A percentile compares a stretch with the other conserved stretches of the same genome.
phyloP scores from a whole-genome alignment of 1,140 invertebrate species.

The Cyclina sinensis region DNA sequence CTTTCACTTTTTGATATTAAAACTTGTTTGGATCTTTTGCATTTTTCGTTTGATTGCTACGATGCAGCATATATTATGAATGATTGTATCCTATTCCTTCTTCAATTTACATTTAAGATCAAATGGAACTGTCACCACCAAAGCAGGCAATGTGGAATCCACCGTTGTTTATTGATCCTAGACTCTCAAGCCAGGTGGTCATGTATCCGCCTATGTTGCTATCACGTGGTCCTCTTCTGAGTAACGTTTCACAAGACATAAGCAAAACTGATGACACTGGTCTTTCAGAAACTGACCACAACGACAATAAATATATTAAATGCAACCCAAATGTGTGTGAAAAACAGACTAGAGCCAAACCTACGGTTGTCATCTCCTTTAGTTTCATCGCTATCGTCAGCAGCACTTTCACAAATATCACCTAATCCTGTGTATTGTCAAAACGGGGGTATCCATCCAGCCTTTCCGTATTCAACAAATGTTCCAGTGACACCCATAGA shows the following conservation, averaged over 20 bases:
- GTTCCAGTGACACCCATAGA: not conserved
- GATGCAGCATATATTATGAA: too few relatives aligned
- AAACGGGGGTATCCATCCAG: not conserved
- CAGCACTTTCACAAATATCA: not conserved
- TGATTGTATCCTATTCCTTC: too few relatives aligned
- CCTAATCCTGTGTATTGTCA: conserved; percentile 14
- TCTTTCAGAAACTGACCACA: not conserved
- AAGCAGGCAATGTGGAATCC: conserved; percentile 21
- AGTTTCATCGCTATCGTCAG: not conserved
- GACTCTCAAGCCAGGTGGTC: not conserved
- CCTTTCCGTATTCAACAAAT: not conserved
- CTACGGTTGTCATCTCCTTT: not conserved
- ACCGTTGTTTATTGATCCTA: not conserved
- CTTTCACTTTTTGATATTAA: too few relatives aligned
- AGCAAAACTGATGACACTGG: not conserved
- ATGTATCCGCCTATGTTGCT: conserved; percentile 21
- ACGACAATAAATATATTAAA: not conserved
- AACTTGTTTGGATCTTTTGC: too few relatives aligned
- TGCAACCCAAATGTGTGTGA: not conserved
- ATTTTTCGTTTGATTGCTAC: too few relatives aligned
- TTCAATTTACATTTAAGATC: conserved; percentile 8
- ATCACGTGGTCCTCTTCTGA: not conserved
- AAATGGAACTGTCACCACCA: not conserved
- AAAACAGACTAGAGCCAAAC: not conserved
- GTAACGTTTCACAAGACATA: not conserved